These are phyloP conservation scores for Parnassius glacialis DNA, from an alignment of 2,888 invertebrate species.

Conservation along the genomic window DNA sequence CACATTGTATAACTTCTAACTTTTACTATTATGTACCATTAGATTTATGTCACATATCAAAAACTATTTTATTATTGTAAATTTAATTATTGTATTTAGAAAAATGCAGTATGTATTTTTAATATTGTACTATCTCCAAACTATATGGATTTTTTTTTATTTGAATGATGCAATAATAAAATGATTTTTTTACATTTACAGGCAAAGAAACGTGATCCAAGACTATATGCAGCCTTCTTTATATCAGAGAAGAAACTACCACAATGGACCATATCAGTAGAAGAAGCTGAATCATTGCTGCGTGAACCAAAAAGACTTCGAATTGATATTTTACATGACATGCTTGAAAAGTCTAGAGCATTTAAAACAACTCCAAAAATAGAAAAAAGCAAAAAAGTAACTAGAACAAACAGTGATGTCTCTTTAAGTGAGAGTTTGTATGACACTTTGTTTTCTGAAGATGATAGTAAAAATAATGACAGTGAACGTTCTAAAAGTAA, in stretches of 20 bases:
- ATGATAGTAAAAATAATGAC: conserved; percentile 57
- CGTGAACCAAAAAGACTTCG: conserved; percentile 79
- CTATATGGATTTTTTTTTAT: too few species aligned
- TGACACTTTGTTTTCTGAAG: conserved; percentile 70
- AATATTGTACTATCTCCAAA: too few species aligned
- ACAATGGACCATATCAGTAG: conserved; percentile 87
- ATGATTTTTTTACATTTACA: conserved; percentile 43
- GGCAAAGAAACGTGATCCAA: conserved; percentile 79
- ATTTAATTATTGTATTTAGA: too few species aligned
- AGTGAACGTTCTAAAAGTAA: conserved; percentile 48
- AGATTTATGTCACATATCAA: too few species aligned
- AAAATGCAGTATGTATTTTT: too few species aligned
- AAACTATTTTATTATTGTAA: too few species aligned
- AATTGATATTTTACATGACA: conserved; percentile 72
- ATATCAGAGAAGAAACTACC: conserved; percentile 76
- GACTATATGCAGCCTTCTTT: conserved; percentile 73
- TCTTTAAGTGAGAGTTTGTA: conserved; percentile 73
- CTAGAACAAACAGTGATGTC: conserved; percentile 66
- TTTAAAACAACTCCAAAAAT: conserved; percentile 47
- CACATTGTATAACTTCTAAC: too few species aligned
- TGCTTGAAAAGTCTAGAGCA: conserved; percentile 50
- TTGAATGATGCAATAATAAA: too few species aligned
- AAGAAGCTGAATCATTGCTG: conserved; percentile 86
- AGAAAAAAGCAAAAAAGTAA: conserved; percentile 55
- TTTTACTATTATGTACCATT: too few species aligned